These are phyloP conservation scores for Drosophila sechellia DNA, from an alignment of 1,140 invertebrate genomes.

Conservation along the genomic window DNA sequence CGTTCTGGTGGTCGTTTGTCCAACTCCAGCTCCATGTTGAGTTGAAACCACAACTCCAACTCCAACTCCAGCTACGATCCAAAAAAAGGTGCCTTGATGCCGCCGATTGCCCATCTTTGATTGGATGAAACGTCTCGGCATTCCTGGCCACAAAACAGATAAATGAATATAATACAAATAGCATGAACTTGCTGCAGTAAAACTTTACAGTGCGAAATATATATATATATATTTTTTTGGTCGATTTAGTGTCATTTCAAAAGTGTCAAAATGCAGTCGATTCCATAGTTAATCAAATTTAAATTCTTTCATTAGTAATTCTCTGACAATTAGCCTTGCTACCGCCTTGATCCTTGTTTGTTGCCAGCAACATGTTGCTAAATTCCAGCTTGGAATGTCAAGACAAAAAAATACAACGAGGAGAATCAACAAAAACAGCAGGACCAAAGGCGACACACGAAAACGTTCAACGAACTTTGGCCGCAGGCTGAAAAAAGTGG, in stretches of 20 bases:
- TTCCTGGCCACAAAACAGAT: background rate
- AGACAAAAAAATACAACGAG: constrained; percentile 6
- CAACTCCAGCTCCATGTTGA: background rate
- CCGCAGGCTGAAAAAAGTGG: constrained; percentile 1
- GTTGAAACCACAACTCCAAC: background rate
- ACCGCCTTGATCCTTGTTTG: background rate
- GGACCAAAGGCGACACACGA: constrained; percentile 2
- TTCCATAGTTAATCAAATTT: too few relatives aligned
- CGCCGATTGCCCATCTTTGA: constrained; percentile 29
- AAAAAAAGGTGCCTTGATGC: background rate
- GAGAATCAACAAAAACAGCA: constrained; percentile 8
- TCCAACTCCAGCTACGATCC: constrained; percentile 3
- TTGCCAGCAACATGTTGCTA: constrained; percentile 35
- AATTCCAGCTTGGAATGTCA: constrained; percentile 6
- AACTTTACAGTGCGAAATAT: too few relatives aligned
- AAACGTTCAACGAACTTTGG: constrained; percentile 67
- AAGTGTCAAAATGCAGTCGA: too few relatives aligned
- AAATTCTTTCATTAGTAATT: background rate
- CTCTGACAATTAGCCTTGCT: background rate
- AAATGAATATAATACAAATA: too few relatives aligned
- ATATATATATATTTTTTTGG: too few relatives aligned
- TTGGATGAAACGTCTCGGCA: constrained; percentile 10
- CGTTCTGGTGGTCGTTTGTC: constrained; percentile 43
- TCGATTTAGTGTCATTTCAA: too few relatives aligned
- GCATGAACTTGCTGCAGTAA: too few relatives aligned